Base-by-base conservation (phyloP, 2,888 invertebrate genomes). In the Scaptomyza tumidula region DNA sequence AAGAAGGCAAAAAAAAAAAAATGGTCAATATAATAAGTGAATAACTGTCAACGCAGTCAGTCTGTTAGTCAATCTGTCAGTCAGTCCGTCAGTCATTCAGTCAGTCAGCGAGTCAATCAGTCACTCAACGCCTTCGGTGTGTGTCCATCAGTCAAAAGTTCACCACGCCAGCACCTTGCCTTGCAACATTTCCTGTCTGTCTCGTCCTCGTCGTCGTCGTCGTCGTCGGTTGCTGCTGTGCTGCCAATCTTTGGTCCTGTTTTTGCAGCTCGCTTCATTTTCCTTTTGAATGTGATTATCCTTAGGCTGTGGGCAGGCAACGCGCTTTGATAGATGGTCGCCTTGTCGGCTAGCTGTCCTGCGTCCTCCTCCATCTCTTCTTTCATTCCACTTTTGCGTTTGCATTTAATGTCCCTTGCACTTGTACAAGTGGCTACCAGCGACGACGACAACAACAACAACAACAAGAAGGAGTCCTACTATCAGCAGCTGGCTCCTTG, bases 201-300 rank as follows among this genome's bases (percentile, higher is more conserved):
- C 24, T 59, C 64, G 10, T 7, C n/a, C n/a, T n/a, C 31, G 13
- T 3, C 19, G 14, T 14, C 19, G 19, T 19, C 19, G 19, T 19
- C 19, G 19, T 19, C 19, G 2, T 33, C 9, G 11, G 31, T n/a
- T 54, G 13, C 29, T 46, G 59, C 27, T 14, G 27, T 7, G 62
- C 65, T 63, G 63, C 33, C 78, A 75, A 86, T 85, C 76, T 71
- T 77, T 53, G 70, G 49, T 52, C 72, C 69, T 87, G 86, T 88
- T 84, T 83, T 88, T 83, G 72, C 72, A 86, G 80, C 71, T 75
- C 80, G 83, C 88, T 88, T 84, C 88, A 83, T 72, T 88, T 78
- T 84, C 75, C 84, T 74, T 83, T 84, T 84, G 83, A 84, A 87
- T 85, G 85, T 84, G 89, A 88, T 85, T 88, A 85, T 87, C 85